Evolutionary conservation across 2,888 invertebrate genomes (phyloP), one percentile per base, ranked within the genome.

Genomic region (Oegoconia quadripuncta): DNA sequence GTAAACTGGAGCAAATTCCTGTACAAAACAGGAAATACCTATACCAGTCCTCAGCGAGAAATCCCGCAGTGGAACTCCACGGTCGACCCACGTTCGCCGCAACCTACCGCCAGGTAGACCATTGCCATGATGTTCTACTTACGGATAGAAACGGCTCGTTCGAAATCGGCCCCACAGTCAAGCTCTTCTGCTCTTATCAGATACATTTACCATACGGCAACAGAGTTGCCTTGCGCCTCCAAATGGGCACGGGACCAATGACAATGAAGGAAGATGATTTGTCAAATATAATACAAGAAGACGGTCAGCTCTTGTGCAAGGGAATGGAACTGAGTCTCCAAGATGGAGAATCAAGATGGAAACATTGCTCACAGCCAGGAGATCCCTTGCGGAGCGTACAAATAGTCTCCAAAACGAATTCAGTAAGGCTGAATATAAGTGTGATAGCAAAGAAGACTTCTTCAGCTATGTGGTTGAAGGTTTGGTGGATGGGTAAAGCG

Each of bases 151-250:
- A 91, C 79, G 92, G 90, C 62, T 90, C 91, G 59, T 91, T 91
- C 79, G 90, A 90, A 65, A 82, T 92, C 64, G 89, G 89, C 50
- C 91, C 91, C 5, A 88, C 84, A 1, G 77, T 84, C 9, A 89
- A 89, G 29, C 72, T 93, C 16, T 79, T 89, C 50, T 93, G 93
- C 70, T 91, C 91, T 15, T 93, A 92, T 69, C 87, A 88, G 52
- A 91, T 93, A 36, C 91, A 92, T 60, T 70, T 93, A 53, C 93
- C 93, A 2, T 93, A 91, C 59, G 93, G 93, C 2, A 91, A 92
- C 69, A 80, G 90, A 43, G 90, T 93, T 7, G 90, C 91, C n/a
- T 55, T 92, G 41, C 84, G 88, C n/a, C 72, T 91, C 11, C 88
- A 89, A 69, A 88, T 90, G 84, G 90, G 90, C 42, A 77, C 84